Percentiles rank a stretch among this genome's conserved stretches.
These are phyloP conservation scores for Atrina japonica DNA, from an alignment of 2,888 invertebrate genomes.

Conservation along the genomic window DNA sequence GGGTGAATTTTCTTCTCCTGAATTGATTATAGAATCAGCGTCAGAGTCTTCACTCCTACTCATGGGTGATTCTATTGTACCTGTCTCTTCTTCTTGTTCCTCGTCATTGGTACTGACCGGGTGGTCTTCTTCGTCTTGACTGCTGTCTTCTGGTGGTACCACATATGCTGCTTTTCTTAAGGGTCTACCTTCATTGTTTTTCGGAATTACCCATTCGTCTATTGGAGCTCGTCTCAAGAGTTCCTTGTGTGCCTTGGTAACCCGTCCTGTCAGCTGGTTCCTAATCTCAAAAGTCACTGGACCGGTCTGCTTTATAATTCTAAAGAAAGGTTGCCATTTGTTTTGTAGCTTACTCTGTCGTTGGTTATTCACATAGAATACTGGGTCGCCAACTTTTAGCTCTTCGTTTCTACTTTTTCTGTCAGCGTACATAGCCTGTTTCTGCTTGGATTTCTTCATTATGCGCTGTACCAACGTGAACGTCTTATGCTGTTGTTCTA, in stretches of 20 bases:
- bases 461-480: not conserved
- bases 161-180: slow-evolving; percentile 3
- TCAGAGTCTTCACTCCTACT: too few species aligned
- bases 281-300: too few species aligned
- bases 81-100: not conserved
- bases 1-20: too few species aligned
- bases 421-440: slow-evolving; percentile 1
- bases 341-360: not conserved
- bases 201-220: not conserved
- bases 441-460: not conserved
- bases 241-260: not conserved
- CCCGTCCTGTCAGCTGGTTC: not conserved
- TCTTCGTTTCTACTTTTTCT: not conserved
- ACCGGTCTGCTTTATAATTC: not conserved
- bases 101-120: not conserved
- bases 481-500: slow-evolving; percentile 3
- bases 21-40: too few species aligned
- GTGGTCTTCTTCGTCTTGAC: not conserved
- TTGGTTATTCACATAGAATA: slow-evolving; percentile 3
- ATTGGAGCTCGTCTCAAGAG: not conserved
- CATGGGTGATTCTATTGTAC: too few species aligned
- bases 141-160: not conserved
- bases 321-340: slow-evolving; percentile 1
- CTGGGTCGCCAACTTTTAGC: not conserved
- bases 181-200: not conserved